These are phyloP conservation scores for Apaloderma vittatum DNA, from an alignment of 2,113 vertebrate species.

Conservation along the genomic window DNA sequence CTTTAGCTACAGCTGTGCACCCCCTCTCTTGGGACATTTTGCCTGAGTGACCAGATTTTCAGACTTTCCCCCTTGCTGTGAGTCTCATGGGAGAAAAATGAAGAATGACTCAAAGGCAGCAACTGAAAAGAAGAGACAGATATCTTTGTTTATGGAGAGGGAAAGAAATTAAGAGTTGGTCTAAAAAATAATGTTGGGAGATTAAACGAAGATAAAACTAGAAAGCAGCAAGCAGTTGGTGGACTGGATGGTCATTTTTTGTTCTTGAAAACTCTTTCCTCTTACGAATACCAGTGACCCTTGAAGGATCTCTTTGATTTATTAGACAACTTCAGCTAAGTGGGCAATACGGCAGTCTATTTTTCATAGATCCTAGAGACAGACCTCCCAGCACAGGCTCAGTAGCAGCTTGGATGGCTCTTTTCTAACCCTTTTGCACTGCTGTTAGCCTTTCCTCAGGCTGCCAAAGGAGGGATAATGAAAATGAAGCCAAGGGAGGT, in stretches of 20 bases:
- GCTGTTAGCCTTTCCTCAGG: conserved; percentile 8
- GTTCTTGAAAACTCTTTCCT: conserved; percentile 21
- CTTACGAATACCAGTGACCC: conserved; percentile 36
- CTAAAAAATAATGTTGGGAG: not conserved
- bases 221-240: not conserved
- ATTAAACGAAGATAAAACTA: conserved; percentile 22
- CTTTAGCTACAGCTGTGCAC: not conserved
- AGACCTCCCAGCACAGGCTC: not conserved
- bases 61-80: not conserved
- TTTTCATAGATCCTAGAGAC: conserved; percentile 25
- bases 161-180: not conserved
- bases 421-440: conserved; percentile 19
- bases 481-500: conserved; percentile 49
- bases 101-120: not conserved
- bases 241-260: not conserved
- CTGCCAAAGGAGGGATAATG: conserved; percentile 38
- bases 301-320: conserved; percentile 57
- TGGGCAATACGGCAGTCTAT: not conserved
- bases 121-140: not conserved
- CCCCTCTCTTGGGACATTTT: not conserved
- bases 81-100: not conserved
- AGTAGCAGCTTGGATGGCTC: conserved; percentile 10
- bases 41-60: not conserved
- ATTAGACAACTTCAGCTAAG: conserved; percentile 11
- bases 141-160: not conserved